phyloP scores from a whole-genome alignment of 2,797 vertebrate genomes.

The Phataginus tricuspis region DNA sequence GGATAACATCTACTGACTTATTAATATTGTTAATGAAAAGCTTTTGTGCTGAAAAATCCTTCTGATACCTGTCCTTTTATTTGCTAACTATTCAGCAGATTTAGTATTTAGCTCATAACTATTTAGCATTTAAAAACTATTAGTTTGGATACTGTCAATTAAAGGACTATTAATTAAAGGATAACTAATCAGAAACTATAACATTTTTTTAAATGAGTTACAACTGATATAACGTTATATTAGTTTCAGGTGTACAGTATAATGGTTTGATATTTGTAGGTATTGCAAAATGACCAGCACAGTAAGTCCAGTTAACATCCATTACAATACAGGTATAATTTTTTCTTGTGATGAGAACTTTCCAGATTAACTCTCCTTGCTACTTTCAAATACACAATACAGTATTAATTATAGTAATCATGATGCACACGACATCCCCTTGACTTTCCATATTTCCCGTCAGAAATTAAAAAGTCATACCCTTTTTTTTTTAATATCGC shows the following conservation, averaged over 20 bases:
- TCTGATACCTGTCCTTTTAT: background rate
- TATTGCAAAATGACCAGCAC: background rate
- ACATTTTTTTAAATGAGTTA: background rate
- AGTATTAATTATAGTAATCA: background rate
- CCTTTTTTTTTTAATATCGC: background rate
- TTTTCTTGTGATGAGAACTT: background rate
- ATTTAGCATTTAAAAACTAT: background rate
- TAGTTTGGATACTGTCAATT: background rate
- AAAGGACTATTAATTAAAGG: background rate
- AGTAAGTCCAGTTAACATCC: background rate
- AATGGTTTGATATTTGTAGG: background rate
- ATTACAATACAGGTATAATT: background rate
- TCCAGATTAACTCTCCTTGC: background rate
- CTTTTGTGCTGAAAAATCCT: background rate
- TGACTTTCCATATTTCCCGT: background rate
- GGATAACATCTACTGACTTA: background rate
- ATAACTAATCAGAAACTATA: background rate
- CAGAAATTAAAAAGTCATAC: background rate
- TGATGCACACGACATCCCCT: background rate
- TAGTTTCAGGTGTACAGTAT: background rate
- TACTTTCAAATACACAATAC: background rate
- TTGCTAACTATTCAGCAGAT: background rate
- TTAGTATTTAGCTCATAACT: too few relatives aligned
- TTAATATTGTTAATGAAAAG: background rate
- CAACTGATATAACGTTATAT: background rate